Evolutionary conservation across 2,888 invertebrate species (phyloP), one percentile per base, ranked within the genome.

Genomic region (Lepidonotus clava): DNA sequence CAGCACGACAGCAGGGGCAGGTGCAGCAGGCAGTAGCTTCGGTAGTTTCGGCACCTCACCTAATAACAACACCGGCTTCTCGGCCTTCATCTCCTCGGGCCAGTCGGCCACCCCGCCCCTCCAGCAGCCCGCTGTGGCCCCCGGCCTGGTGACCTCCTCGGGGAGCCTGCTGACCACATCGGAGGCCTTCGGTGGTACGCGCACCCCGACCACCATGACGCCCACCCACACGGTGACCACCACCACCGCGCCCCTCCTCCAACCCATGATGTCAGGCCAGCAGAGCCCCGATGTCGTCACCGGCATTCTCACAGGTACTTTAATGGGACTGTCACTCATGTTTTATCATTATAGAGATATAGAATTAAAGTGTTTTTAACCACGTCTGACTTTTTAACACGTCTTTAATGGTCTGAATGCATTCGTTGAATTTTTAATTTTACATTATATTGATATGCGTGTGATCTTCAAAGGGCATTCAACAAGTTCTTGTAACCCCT

Each of bases 61-160:
- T 6, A 46, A 46, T 18, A 51, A 28, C n/a, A 1, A 24, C 46
- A 46, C 46, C 46, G 80, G 80, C 32, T 80, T 80, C 46, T 80
- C 80, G 14, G 80, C 80, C 28, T 80, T 80, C 41, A 80, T 80
- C 80, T 80, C 80, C n/a, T 80, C 80, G 24, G 51, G 51, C 46
- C 80, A 80, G 80, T 80, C 80, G 8, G 41, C 28, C 46, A 80
- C 80, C 6, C 80, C 80, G 41, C 80, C 80, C 40, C 80, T 21
- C 11, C 28, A 41, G 5, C 46, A 46, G 80, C 14, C 80, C 80
- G 51, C 76, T 24, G 21, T 21, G 14, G 51, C 51, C 51, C n/a
- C 76, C 76, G 28, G 76, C 36, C 76, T 76, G n/a, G 40, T 40
- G 38, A 4, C 24, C 11, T 61, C 61, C 1, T 61, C 61, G n/a